Conservation (phyloP, 2,797 vertebrate species). For the Chelidonichthys spinosus region DNA sequence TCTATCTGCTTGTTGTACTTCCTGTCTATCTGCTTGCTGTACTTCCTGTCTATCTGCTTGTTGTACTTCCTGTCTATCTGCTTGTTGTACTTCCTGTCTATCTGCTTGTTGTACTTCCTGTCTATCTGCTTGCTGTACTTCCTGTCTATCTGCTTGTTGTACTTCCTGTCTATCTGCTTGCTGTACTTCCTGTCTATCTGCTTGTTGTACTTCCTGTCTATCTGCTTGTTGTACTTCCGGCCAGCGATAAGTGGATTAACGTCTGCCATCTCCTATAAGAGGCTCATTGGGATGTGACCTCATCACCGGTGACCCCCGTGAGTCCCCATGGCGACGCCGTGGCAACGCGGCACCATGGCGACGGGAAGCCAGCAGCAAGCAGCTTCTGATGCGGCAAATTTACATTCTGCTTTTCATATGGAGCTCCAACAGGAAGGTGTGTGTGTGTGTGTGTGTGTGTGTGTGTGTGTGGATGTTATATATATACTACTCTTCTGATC, state of each 20-base stretch:
- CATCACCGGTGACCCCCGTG: conserved; percentile 67
- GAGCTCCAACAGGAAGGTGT: conserved; percentile 17
- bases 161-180: too few species aligned
- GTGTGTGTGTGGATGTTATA: not conserved
- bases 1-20: too few species aligned
- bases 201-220: too few species aligned
- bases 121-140: too few species aligned
- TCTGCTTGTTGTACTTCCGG: not conserved
- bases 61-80: too few species aligned
- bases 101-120: too few species aligned
- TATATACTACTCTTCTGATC: not conserved
- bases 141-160: too few species aligned
- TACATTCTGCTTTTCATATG: conserved; percentile 67
- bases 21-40: too few species aligned
- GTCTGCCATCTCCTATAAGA: conserved; percentile 66
- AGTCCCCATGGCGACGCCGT: conserved; percentile 72
- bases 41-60: too few species aligned
- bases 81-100: too few species aligned
- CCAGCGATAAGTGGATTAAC: conserved; percentile 72
- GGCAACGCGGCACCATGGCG: conserved; percentile 65
- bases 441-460: too few species aligned
- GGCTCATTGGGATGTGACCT: conserved; percentile 69
- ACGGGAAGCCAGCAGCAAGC: conserved; percentile 51
- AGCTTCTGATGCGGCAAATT: conserved; percentile 48
- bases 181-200: not conserved